Evolutionary conservation across 2,797 vertebrate genomes (phyloP).

Genomic region (Diplodus sargus): DNA sequence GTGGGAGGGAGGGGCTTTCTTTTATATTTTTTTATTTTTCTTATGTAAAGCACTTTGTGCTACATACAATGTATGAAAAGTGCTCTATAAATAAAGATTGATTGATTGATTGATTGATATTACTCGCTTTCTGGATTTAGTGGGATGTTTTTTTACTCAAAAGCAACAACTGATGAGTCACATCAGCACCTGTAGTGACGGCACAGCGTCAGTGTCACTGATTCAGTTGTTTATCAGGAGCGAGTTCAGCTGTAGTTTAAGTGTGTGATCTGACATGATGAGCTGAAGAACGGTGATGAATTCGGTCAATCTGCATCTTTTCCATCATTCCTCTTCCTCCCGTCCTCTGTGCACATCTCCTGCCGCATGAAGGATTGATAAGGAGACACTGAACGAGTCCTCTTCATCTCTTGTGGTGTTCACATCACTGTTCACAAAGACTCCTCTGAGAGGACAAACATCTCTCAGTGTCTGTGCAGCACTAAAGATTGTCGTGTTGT

Average conservation of each 20-base stretch:
- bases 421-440: constrained; percentile 16
- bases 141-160: not conserved
- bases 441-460: constrained; percentile 28
- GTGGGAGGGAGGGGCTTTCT: too few relatives aligned
- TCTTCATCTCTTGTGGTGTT: constrained; percentile 29
- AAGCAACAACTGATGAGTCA: not conserved
- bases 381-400: not conserved
- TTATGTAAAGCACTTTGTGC: too few relatives aligned
- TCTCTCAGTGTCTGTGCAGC: constrained; percentile 16
- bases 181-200: not conserved
- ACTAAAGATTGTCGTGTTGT: constrained; percentile 7
- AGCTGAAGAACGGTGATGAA: not conserved
- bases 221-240: constrained; percentile 1
- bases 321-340: not conserved
- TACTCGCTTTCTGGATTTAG: not conserved
- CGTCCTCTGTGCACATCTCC: not conserved
- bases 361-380: constrained; percentile 4
- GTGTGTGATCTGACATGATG: not conserved
- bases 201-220: not conserved
- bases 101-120: too few relatives aligned
- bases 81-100: too few relatives aligned
- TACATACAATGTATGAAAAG: too few relatives aligned
- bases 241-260: not conserved
- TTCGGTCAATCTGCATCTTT: constrained; percentile 15
- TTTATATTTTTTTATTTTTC: too few relatives aligned